Evolutionary conservation across 2,888 invertebrate species (phyloP).

Genomic region (Sisyra terminalis): DNA sequence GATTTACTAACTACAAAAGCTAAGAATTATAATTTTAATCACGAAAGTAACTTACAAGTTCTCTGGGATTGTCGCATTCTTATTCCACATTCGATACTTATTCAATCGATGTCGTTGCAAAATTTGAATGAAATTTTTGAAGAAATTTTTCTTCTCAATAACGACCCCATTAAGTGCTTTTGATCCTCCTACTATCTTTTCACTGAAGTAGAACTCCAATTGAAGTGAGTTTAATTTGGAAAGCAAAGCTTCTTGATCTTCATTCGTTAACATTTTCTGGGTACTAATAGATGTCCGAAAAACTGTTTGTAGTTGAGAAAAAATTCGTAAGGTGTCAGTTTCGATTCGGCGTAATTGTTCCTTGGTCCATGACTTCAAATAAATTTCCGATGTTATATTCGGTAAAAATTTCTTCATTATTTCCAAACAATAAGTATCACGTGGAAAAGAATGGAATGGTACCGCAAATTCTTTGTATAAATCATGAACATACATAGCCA

Average conservation of each 20-base stretch:
- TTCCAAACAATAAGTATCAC: conserved; percentile 15
- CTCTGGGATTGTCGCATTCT: background rate
- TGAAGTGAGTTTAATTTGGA: no score
- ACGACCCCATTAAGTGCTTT: conserved; percentile 4
- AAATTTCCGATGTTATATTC: conserved; percentile 14
- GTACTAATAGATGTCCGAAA: no score
- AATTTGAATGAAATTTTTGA: conserved; percentile 1
- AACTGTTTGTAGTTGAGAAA: no score
- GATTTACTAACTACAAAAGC: no score
- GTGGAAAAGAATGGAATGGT: conserved; percentile 11
- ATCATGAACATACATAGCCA: conserved; percentile 16
- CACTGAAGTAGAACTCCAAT: background rate
- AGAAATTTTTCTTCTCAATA: background rate
- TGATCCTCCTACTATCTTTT: background rate
- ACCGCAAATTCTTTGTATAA: conserved; percentile 16
- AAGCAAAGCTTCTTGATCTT: no score
- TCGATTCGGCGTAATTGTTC: conserved; percentile 1
- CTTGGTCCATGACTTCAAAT: conserved; percentile 10
- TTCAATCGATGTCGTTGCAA: conserved; percentile 1
- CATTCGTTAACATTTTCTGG: no score
- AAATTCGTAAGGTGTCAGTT: no score
- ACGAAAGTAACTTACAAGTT: conserved; percentile 10
- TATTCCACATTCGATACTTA: conserved; percentile 8
- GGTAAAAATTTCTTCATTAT: conserved; percentile 14
- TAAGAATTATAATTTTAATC: no score